A percentile compares a stretch with the other conserved stretches of the same genome.
Conservation (phyloP, 1,140 invertebrate species). For the Sarcophaga peregrina region DNA sequence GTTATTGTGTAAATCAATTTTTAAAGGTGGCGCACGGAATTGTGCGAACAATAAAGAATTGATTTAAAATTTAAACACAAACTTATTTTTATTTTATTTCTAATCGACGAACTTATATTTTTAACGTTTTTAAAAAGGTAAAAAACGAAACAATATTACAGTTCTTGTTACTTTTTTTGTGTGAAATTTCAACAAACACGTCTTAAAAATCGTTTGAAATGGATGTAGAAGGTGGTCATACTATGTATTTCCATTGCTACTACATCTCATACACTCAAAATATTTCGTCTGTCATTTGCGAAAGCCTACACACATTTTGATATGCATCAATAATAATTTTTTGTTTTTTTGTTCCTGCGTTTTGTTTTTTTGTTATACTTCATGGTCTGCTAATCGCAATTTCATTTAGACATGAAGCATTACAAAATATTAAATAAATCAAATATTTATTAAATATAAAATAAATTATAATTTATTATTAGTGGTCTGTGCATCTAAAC, state of each 20-base stretch:
- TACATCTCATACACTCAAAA: background rate
- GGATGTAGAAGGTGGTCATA: too few relatives aligned
- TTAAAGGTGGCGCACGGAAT: too few relatives aligned
- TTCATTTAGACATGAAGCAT: constrained; percentile 13
- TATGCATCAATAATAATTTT: background rate
- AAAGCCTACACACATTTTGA: background rate
- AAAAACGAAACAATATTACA: too few relatives aligned
- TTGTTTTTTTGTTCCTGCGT: background rate
- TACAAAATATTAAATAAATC: constrained; percentile 9
- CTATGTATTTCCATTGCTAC: background rate
- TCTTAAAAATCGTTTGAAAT: too few relatives aligned
- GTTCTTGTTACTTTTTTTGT: too few relatives aligned
- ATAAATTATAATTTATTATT: constrained; percentile 26
- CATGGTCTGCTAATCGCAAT: constrained; percentile 23
- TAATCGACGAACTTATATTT: too few relatives aligned
- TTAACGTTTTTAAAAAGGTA: too few relatives aligned
- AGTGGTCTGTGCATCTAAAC: background rate
- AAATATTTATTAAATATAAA: constrained; percentile 18
- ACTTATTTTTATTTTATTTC: too few relatives aligned
- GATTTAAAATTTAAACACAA: too few relatives aligned
- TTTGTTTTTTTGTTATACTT: background rate
- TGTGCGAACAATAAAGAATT: too few relatives aligned
- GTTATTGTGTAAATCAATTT: too few relatives aligned
- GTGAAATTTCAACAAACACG: too few relatives aligned
- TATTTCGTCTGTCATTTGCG: background rate